Conservation (phyloP, 2,888 invertebrate species). For the Oscheius sp. region DNA sequence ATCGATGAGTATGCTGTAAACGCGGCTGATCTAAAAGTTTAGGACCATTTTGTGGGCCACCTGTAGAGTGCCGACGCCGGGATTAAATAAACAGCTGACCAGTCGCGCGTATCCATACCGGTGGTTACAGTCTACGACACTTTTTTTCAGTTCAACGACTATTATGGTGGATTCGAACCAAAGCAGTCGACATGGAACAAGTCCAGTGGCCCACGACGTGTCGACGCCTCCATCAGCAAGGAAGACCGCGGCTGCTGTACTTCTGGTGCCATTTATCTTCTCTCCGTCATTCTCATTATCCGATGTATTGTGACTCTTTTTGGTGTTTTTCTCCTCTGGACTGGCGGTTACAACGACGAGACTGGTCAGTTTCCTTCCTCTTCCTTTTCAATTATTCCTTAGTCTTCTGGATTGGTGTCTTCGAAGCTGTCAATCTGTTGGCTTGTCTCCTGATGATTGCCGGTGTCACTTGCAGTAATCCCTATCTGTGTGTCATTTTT, state of each 20-base stretch:
- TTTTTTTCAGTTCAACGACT: slow-evolving; percentile 48
- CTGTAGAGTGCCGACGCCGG: slow-evolving; percentile 5
- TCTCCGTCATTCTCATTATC: background rate
- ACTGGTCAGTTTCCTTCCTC: background rate
- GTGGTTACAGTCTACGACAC: background rate
- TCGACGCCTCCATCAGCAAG: slow-evolving; percentile 20
- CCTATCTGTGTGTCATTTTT: slow-evolving; percentile 51
- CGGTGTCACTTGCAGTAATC: slow-evolving; percentile 44
- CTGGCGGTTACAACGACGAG: slow-evolving; percentile 13
- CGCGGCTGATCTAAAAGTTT: background rate
- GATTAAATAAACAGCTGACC: slow-evolving; percentile 34
- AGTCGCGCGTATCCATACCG: slow-evolving; percentile 2
- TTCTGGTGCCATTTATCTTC: background rate
- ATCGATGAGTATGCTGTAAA: too few relatives aligned
- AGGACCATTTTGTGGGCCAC: slow-evolving; percentile 10
- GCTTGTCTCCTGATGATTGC: slow-evolving; percentile 44
- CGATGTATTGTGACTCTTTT: background rate
- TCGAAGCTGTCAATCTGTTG: slow-evolving; percentile 33
- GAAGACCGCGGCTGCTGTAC: slow-evolving; percentile 21
- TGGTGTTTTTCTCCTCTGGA: background rate
- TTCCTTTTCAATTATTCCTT: background rate
- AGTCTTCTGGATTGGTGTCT: slow-evolving; percentile 33
- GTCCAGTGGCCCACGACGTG: slow-evolving; percentile 31
- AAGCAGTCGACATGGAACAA: slow-evolving; percentile 21
- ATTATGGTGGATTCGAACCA: slow-evolving; percentile 48